Evolutionary conservation across 1,140 invertebrate species (phyloP), one percentile per base, ranked within the genome.

Genomic region (Papilio glaucus): DNA sequence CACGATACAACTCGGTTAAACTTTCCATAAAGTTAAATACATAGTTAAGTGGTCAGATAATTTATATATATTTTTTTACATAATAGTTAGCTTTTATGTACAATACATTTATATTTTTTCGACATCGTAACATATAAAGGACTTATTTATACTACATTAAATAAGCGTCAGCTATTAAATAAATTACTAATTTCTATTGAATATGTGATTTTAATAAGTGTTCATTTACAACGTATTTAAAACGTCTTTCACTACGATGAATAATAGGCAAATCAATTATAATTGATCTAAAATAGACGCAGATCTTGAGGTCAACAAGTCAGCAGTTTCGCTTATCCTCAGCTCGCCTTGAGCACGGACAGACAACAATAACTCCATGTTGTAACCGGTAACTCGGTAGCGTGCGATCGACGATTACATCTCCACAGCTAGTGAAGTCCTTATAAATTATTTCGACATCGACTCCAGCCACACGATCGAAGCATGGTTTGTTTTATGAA

Each of bases 271-370:
- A 57, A 57, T 57, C 49, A 57, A 57, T 57, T 57, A 3, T 57
- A 57, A 57, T 57, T 24, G 49, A 57, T 57, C 49, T 57, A 57
- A 57, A 57, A 57, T 57, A 57, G 29, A 33, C 29, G 49, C 45
- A 24, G 45, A 53, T n/a, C n/a, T 57, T 24, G 18, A 57, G 49
- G 49, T 57, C 49, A 24, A 57, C 49, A 21, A 24, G 49, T 57
- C 49, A 18, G 10, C 15, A 18, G 15, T 10, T 21, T 24, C 29
- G 49, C 18, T 57, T 57, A 57, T 57, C 49, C 10, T 24, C 49
- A 9, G 3, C n/a, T n/a, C n/a, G n/a, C 10, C 6, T 24, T 13
- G 49, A 24, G 49, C 49, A 10, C 24, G 21, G 49, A 4, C 49
- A 57, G 49, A 57, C 21, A 57, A 57, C 24, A 57, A 57, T 57